These are phyloP conservation scores for Callopanchax toddi DNA, from an alignment of 2,113 vertebrate species.

Conservation along the genomic window DNA sequence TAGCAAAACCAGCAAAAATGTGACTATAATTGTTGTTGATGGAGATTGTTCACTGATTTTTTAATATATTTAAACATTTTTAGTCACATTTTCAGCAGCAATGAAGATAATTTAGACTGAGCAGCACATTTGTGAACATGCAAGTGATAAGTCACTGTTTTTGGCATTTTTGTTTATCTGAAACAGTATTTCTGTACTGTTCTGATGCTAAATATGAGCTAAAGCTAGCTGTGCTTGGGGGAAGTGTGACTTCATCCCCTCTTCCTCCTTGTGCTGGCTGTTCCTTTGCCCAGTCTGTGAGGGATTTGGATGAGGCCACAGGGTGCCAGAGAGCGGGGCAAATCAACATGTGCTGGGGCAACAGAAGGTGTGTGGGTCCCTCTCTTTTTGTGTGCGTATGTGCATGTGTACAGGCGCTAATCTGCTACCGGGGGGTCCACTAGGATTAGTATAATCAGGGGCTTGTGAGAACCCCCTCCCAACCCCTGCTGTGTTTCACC, in stretches of 20 bases:
- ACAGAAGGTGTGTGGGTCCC: constrained; percentile 54
- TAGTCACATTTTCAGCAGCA: too few species aligned
- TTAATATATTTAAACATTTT: too few species aligned
- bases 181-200: not conserved
- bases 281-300: constrained; percentile 44
- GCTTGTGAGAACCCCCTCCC: constrained; percentile 42
- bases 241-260: constrained; percentile 5
- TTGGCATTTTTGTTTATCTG: not conserved
- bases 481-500: constrained; percentile 35
- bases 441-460: constrained; percentile 78
- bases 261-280: constrained; percentile 11
- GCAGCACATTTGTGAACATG: too few species aligned
- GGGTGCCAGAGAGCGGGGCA: constrained; percentile 51
- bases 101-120: too few species aligned
- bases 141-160: too few species aligned
- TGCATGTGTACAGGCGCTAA: constrained; percentile 54
- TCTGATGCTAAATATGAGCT: constrained; percentile 5
- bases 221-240: not conserved
- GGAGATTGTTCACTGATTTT: too few species aligned
- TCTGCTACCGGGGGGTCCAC: constrained; percentile 63
- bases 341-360: constrained; percentile 67
- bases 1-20: too few species aligned
- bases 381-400: constrained; percentile 19
- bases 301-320: constrained; percentile 43
- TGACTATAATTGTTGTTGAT: too few species aligned